These are phyloP conservation scores for Gallinago paraguaiae DNA, from an alignment of 2,113 vertebrate species.

Conservation along the genomic window DNA sequence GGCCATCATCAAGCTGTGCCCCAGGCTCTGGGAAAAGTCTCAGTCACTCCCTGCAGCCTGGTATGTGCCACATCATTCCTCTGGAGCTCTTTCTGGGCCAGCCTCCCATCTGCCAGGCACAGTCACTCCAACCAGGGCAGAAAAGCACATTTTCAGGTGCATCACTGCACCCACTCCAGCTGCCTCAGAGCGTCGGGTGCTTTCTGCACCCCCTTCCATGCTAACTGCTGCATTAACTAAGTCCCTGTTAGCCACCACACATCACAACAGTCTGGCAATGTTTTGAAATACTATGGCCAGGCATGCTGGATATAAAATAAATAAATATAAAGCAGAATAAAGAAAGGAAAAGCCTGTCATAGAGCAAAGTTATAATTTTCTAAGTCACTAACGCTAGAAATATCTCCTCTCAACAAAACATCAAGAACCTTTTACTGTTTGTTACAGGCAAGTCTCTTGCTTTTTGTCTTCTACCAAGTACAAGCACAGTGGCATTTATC, in stretches of 20 bases:
- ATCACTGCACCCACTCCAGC: neutral
- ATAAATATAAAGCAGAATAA: neutral
- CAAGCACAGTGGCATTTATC: conserved; percentile 8
- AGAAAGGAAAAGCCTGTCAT: neutral
- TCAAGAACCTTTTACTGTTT: neutral
- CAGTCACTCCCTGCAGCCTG: neutral
- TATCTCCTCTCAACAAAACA: neutral
- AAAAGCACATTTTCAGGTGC: neutral
- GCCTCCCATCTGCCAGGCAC: neutral
- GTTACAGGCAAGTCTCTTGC: neutral
- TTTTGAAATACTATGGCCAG: neutral
- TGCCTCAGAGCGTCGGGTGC: neutral
- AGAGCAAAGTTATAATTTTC: neutral
- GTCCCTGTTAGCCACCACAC: neutral
- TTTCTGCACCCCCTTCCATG: neutral
- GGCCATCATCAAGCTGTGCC: neutral
- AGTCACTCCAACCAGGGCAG: neutral
- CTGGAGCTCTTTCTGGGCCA: neutral
- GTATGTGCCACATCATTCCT: neutral
- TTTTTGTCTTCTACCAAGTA: neutral
- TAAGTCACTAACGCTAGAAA: neutral
- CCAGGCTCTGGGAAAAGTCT: neutral
- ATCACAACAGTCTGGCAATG: neutral
- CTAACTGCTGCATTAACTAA: neutral
- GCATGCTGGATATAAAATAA: neutral